A percentile compares a stretch with the other conserved stretches of the same genome.
These are phyloP conservation scores for Drosophila crucigera DNA, from an alignment of 2,888 invertebrate genomes.

Conservation along the genomic window DNA sequence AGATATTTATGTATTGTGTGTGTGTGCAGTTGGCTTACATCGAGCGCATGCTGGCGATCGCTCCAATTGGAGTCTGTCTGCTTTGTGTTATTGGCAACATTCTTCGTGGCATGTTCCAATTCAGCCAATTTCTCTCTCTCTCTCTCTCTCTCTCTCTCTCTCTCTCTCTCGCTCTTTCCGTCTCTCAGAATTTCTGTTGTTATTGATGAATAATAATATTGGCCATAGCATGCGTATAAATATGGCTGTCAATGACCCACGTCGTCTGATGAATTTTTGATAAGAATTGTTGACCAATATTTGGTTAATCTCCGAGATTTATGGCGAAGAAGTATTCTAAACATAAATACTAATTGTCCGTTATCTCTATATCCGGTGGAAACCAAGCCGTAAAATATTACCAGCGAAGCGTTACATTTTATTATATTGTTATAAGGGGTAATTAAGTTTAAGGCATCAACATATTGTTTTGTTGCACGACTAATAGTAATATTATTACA, in stretches of 20 bases:
- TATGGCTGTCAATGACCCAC: constrained; percentile 53
- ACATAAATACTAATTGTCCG: neutral
- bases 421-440: neutral
- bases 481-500: neutral
- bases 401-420: neutral
- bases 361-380: neutral
- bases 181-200: constrained; percentile 5
- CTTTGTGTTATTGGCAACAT: constrained; percentile 45
- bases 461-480: neutral
- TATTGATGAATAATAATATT: constrained; percentile 25
- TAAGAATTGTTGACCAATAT: constrained; percentile 3
- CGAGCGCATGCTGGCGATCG: constrained; percentile 16
- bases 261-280: constrained; percentile 27
- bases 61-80: constrained; percentile 51
- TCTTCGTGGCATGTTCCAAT: constrained; percentile 42
- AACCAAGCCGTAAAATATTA: neutral
- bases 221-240: constrained; percentile 5
- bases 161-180: neutral
- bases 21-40: constrained; percentile 32
- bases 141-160: no score
- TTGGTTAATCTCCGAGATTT: neutral
- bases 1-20: neutral
- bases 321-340: neutral
- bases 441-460: neutral
- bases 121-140: constrained; percentile 9